Conservation (phyloP, 2,888 invertebrate species). For the Hylaea fasciaria region DNA sequence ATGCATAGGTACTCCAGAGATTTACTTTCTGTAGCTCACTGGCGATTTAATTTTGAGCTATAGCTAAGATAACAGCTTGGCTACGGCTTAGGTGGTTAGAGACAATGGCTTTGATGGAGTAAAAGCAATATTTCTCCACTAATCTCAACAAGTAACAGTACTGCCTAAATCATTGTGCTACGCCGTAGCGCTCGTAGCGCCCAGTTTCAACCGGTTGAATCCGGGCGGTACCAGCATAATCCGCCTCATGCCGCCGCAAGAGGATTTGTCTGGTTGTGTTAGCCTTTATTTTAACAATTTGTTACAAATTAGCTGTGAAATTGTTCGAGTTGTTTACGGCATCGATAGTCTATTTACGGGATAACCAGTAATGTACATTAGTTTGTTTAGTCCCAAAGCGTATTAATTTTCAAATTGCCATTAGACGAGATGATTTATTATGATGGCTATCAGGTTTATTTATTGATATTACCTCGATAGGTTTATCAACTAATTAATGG, state of each 20-base stretch:
- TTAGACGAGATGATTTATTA: conserved; percentile 1
- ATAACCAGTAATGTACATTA: conserved; percentile 5
- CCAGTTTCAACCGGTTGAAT: conserved; percentile 37
- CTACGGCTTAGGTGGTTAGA: no score
- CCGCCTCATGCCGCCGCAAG: conserved; percentile 49
- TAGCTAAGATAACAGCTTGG: no score
- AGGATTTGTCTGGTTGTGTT: conserved; percentile 57
- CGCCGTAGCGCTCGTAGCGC: conserved; percentile 3
- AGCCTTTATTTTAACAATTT: conserved; percentile 39
- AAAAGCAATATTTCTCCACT: background rate
- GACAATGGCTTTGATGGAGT: no score
- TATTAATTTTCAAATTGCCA: conserved; percentile 5
- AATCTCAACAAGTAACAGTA: conserved; percentile 11
- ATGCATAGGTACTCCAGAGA: no score
- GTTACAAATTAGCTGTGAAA: conserved; percentile 31
- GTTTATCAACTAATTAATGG: no score
- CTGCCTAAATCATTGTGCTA: conserved; percentile 6
- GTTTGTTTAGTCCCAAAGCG: conserved; percentile 2
- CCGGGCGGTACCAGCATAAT: conserved; percentile 53
- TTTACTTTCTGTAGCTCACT: no score
- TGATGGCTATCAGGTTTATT: background rate
- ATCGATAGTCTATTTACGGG: conserved; percentile 6
- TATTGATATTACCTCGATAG: no score
- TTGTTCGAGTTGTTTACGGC: conserved; percentile 8
- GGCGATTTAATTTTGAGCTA: no score